Evolutionary conservation across 2,888 invertebrate genomes (phyloP).

Genomic region (Melieria crassipennis): DNA sequence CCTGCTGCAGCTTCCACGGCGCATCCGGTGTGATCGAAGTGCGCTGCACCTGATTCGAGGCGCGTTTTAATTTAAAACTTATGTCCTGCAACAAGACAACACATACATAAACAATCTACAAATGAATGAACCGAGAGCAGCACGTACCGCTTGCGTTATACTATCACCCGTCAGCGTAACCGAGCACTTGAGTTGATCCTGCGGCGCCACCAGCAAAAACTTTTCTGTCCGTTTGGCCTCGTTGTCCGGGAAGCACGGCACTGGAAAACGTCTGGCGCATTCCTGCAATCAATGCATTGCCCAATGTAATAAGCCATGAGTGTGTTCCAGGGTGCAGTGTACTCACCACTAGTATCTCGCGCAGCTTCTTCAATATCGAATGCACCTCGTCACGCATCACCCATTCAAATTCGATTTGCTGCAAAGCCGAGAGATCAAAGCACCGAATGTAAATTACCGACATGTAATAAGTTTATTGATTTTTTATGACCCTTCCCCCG

Average conservation of each 20-base stretch:
- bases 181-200: conserved; percentile 88
- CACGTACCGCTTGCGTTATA: conserved; percentile 84
- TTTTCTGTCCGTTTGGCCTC: conserved; percentile 85
- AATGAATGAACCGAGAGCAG: neutral
- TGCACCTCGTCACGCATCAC: conserved; percentile 88
- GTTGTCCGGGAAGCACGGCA: conserved; percentile 77
- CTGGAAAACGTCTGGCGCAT: conserved; percentile 84
- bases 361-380: conserved; percentile 82
- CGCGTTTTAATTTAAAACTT: conserved; percentile 81
- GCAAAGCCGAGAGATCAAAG: conserved; percentile 65
- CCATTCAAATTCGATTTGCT: conserved; percentile 95
- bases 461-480: conserved; percentile 31
- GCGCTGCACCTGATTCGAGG: conserved; percentile 82
- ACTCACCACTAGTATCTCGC: conserved; percentile 82
- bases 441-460: neutral
- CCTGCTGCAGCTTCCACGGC: conserved; percentile 91
- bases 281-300: conserved; percentile 69
- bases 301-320: conserved; percentile 14
- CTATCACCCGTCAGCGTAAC: conserved; percentile 90
- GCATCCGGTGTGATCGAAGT: conserved; percentile 86
- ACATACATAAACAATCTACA: neutral
- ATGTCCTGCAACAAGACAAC: conserved; percentile 71
- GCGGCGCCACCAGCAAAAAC: conserved; percentile 82
- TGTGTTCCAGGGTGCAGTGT: neutral
- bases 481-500: conserved; percentile 17